phyloP scores from a whole-genome alignment of 2,888 invertebrate species.

The Axea sp. region DNA sequence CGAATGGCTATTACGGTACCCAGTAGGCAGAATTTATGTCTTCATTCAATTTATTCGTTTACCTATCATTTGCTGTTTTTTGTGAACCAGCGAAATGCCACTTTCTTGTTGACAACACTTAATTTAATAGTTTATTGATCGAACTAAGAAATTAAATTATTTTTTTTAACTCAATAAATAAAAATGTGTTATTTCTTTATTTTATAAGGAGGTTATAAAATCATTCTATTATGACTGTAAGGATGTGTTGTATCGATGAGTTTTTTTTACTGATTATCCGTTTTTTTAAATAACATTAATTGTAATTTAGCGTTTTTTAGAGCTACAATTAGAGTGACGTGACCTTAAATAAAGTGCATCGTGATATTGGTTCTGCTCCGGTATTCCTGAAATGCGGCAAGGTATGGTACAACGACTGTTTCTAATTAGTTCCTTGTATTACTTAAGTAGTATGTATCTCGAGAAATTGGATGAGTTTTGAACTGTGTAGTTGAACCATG shows the following conservation, averaged over 20 bases:
- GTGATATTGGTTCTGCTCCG: constrained; percentile 46
- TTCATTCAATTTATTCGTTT: constrained; percentile 26
- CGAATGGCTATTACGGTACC: constrained; percentile 63
- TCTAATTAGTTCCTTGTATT: constrained; percentile 73
- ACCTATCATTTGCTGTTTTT: constrained; percentile 11
- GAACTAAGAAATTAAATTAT: too few species aligned
- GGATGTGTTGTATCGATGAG: too few species aligned
- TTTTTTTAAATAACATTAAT: constrained; percentile 13
- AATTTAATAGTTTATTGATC: too few species aligned
- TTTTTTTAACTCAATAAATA: too few species aligned
- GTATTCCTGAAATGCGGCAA: constrained; percentile 49
- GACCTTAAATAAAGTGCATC: constrained; percentile 35
- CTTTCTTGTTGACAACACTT: neutral
- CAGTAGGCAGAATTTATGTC: constrained; percentile 43
- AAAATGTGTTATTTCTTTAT: too few species aligned
- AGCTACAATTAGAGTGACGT: constrained; percentile 28
- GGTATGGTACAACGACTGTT: constrained; percentile 68
- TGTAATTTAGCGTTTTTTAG: constrained; percentile 13
- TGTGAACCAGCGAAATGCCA: too few species aligned
- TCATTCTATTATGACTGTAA: too few species aligned
- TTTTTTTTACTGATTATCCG: too few species aligned
- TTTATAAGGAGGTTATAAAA: too few species aligned
- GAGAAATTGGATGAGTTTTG: constrained; percentile 72
- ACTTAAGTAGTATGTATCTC: constrained; percentile 66
- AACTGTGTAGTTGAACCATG: constrained; percentile 69